A percentile compares a stretch with the other conserved stretches of the same genome.
phyloP scores from a whole-genome alignment of 2,888 invertebrate species.

The Apamea epomidion region DNA sequence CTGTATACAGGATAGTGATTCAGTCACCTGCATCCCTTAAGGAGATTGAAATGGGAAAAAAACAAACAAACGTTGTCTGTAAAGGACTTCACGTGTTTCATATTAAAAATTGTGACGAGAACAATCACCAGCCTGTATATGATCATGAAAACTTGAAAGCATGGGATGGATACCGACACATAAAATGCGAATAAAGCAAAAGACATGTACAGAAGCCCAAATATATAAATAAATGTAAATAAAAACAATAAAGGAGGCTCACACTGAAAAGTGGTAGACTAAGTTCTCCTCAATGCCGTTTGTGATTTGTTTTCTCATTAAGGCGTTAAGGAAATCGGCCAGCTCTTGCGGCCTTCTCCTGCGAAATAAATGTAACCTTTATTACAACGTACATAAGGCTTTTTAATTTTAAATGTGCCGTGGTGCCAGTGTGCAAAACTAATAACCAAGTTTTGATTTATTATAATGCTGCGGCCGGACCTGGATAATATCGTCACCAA shows the following conservation, averaged over 20 bases:
- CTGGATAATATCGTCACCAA: background rate
- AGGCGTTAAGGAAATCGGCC: constrained; percentile 89
- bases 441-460: constrained; percentile 23
- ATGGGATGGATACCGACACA: background rate
- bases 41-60: no score
- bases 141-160: background rate
- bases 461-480: constrained; percentile 12
- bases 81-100: no score
- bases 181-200: constrained; percentile 37
- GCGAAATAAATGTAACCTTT: constrained; percentile 83
- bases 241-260: constrained; percentile 85
- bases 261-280: constrained; percentile 91
- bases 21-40: background rate
- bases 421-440: constrained; percentile 32
- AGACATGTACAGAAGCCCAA: constrained; percentile 70
- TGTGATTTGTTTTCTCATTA: constrained; percentile 84
- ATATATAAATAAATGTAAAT: constrained; percentile 73
- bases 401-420: constrained; percentile 23
- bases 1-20: constrained; percentile 15
- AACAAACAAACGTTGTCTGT: background rate
- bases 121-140: constrained; percentile 16
- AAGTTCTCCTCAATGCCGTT: constrained; percentile 86
- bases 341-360: constrained; percentile 90
- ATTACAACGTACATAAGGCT: constrained; percentile 52
- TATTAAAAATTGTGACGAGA: background rate